Base-by-base conservation (phyloP, 2,888 invertebrate species). In the Cantharis rufa region DNA sequence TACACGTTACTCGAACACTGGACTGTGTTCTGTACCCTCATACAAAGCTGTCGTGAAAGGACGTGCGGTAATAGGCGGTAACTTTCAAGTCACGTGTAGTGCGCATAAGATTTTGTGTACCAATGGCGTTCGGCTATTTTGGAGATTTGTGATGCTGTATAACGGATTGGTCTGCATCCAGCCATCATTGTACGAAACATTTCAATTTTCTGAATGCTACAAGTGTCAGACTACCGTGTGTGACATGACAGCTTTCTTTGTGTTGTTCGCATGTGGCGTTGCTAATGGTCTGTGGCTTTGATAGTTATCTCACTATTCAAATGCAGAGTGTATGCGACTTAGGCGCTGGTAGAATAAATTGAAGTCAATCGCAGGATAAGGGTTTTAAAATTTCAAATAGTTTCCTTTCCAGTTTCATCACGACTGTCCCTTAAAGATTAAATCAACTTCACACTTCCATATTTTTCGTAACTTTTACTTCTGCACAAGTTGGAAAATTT, bases 181-280 rank as follows among this genome's bases (percentile, higher is more conserved):
- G 86, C 88, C 88, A 88, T 86, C 87, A 88, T 88, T 88, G 86
- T 85, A 83, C 83, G 82, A 84, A 87, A 87, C 87, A 85, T 87
- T 88, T 88, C 86, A 88, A 88, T 88, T 85, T 84, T 82, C 83
- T 83, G 85, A 84, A 86, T 85, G 86, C 84, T 86, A 86, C 86
- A 85, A 85, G 85, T 87, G 87, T 86, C 87, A 86, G 84, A 86
- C 87, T 87, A 86, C 86, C 83, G 87, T 86, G 85, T 86, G 86
- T 86, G 86, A 87, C 87, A 87, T 87, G 88, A 87, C 88, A 87
- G 87, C 85, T 85, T 81, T 83, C 83, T 84, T 84, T 86, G 86
- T 85, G 84, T 85, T 84, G 85, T 85, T 86, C 84, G 85, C 85
- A 85, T 86, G 84, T 84, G 84, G 84, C 82, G 82, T 83, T 84